phyloP scores from a whole-genome alignment of 23 tunicate genomes.

The Clavelina lepadiformis region DNA sequence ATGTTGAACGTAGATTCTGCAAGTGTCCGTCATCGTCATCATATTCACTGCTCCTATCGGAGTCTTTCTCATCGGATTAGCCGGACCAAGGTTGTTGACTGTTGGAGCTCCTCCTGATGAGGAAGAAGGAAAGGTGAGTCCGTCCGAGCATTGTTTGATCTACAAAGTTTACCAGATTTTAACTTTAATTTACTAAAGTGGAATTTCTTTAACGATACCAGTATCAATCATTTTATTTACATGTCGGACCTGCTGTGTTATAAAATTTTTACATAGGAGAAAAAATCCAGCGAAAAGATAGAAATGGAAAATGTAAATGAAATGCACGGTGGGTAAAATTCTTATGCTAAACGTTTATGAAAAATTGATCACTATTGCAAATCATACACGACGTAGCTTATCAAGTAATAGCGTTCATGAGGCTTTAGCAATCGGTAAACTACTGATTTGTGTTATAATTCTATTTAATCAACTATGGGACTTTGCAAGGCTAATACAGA shows the following conservation, averaged over 20 bases:
- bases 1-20: slow-evolving; percentile 46
- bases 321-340: background rate
- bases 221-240: background rate
- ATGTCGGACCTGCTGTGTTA: background rate
- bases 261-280: background rate
- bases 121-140: no score
- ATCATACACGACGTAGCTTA: no score
- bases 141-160: no score
- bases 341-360: background rate
- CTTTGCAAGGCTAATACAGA: no score
- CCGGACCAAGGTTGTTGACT: slow-evolving; percentile 41
- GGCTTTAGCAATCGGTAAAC: no score
- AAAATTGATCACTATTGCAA: background rate
- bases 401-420: no score
- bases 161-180: no score
- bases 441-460: no score
- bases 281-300: background rate
- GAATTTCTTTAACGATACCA: no score
- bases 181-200: background rate
- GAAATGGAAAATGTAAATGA: background rate
- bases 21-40: slow-evolving; percentile 51
- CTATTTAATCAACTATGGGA: no score
- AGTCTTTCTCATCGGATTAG: slow-evolving; percentile 59
- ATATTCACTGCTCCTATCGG: slow-evolving; percentile 60
- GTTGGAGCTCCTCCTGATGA: slow-evolving; percentile 24